phyloP scores from a whole-genome alignment of 2,113 vertebrate species.

The Athene cunicularia region DNA sequence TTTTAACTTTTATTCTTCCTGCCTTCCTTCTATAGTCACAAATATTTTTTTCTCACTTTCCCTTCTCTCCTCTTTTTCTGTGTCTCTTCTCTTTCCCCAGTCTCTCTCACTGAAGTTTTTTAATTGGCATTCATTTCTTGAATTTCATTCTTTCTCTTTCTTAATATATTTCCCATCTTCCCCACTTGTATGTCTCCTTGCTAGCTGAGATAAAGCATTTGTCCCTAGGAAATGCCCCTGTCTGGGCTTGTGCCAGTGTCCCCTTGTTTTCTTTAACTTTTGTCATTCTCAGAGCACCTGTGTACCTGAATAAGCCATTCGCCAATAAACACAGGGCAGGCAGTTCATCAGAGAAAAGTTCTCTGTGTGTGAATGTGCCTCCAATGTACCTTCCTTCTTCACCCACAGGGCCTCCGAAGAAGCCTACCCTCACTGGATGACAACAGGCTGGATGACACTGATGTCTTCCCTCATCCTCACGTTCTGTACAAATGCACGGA shows the following conservation, averaged over 20 bases:
- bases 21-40: not conserved
- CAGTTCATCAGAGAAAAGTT: not conserved
- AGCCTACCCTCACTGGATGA: not conserved
- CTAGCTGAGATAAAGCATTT: conserved; percentile 13
- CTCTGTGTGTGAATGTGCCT: not conserved
- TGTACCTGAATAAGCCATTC: conserved; percentile 35
- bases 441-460: not conserved
- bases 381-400: not conserved
- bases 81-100: not conserved
- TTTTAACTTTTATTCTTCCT: not conserved
- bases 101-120: not conserved
- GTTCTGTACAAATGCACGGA: not conserved
- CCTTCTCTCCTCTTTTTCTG: not conserved
- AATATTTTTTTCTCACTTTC: not conserved
- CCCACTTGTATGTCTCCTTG: not conserved
- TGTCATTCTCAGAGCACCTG: conserved; percentile 4
- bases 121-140: not conserved
- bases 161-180: not conserved
- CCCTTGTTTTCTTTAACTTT: conserved; percentile 24
- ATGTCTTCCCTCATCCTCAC: not conserved
- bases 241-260: conserved; percentile 21
- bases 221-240: conserved; percentile 7
- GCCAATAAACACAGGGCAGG: not conserved
- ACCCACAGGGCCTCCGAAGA: not conserved
- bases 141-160: not conserved